Base-by-base conservation (phyloP, 1,140 invertebrate species). In the Coptotermes formosanus region DNA sequence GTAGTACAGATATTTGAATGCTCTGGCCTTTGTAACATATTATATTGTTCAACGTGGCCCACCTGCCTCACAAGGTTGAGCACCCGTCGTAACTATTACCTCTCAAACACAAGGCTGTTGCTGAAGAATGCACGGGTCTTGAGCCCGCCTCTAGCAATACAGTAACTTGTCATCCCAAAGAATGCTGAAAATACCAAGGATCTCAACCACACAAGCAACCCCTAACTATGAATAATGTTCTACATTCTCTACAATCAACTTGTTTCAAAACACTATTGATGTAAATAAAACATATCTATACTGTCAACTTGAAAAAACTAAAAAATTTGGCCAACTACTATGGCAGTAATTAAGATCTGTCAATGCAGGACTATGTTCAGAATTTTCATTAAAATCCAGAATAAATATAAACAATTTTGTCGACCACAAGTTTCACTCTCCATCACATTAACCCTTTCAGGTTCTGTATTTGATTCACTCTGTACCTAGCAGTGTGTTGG, bases 121-220 rank as follows among this genome's bases (percentile, higher is more conserved):
- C 0, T 32, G 43, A 84, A 44, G 30, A 45, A 44, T 16, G 44
- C 30, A 83, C 30, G 55, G 55, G 52, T 52, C 82, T 19, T 83
- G 82, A 21, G 75, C 82, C 45, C 32, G 12, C 45, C 30, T 83
- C 38, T 83, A 48, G 32, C 82, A 45, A 83, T 64, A 55, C 55
- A 32, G 82, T 75, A 86, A 38, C 44, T 43, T 59, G 30, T 64
- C 44, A 82, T 43, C n/a, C 30, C 45, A 55, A 75, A 45, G 43
- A 75, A 25, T 32, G 43, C 55, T 82, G 81, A 69, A 64, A 88
- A 52, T 6, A 87, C 16, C 55, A 30, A 87, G 44, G 38, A 75
- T 83, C 85, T n/a, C 64, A 87, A 86, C 45, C 82, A 82, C n/a
- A n/a, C 52, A 64, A 86, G 48, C 11, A 75, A 75, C n/a, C 64